These are phyloP conservation scores for Zapus hudsonius DNA, from an alignment of 2,113 vertebrate genomes.

Conservation along the genomic window DNA sequence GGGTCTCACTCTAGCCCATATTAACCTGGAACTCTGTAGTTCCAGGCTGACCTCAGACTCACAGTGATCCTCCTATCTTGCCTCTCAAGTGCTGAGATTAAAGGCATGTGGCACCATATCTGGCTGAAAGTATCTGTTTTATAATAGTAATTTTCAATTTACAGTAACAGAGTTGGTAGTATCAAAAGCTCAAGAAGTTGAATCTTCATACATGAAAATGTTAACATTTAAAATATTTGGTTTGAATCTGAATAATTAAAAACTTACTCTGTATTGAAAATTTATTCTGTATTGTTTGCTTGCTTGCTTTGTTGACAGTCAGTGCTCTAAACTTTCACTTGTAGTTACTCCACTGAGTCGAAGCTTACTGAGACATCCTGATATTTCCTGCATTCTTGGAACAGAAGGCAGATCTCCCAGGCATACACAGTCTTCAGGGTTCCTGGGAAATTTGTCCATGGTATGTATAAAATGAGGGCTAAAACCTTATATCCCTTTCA, in stretches of 20 bases:
- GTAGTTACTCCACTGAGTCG: conserved; percentile 84
- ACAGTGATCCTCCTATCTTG: too few relatives aligned
- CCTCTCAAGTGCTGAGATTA: too few relatives aligned
- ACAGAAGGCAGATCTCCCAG: conserved; percentile 85
- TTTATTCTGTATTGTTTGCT: background rate
- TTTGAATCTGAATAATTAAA: conserved; percentile 38
- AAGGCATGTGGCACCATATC: too few relatives aligned
- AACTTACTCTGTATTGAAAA: conserved; percentile 42
- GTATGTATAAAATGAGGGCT: conserved; percentile 81
- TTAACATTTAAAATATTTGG: conserved; percentile 44
- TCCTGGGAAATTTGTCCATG: conserved; percentile 84
- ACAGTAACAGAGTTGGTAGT: background rate
- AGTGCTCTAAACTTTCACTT: conserved; percentile 13
- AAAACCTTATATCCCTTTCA: conserved; percentile 37
- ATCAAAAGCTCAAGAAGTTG: conserved; percentile 25
- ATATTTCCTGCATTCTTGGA: conserved; percentile 87
- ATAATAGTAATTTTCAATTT: background rate
- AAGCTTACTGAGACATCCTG: conserved; percentile 84
- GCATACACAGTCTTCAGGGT: conserved; percentile 83
- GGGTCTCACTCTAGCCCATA: too few relatives aligned
- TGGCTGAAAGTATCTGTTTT: conserved; percentile 19
- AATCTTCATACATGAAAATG: conserved; percentile 13
- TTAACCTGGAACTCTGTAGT: too few relatives aligned
- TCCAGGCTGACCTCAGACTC: too few relatives aligned
- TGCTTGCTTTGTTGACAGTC: conserved; percentile 28